phyloP scores from a whole-genome alignment of 1,140 invertebrate species.

The Euborellia annulipes region DNA sequence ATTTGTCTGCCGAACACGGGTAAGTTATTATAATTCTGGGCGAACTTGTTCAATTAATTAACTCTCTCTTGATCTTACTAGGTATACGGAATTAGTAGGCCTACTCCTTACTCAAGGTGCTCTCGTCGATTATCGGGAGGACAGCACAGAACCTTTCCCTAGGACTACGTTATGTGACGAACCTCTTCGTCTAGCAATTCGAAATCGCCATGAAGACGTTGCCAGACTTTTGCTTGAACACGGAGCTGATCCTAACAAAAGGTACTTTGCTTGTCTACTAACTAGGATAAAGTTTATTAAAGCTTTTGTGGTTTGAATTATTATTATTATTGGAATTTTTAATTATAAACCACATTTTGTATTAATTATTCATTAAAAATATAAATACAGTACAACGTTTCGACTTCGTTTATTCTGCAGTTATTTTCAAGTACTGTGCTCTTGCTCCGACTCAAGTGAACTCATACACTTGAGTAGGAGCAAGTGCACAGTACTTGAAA shows the following conservation, averaged over 20 bases:
- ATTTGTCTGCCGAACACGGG: conserved; percentile 73
- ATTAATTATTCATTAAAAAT: too few relatives aligned
- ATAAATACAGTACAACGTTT: too few relatives aligned
- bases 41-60: neutral
- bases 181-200: conserved; percentile 62
- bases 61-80: conserved; percentile 16
- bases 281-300: too few relatives aligned
- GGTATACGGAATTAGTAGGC: conserved; percentile 51
- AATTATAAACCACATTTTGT: too few relatives aligned
- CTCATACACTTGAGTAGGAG: too few relatives aligned
- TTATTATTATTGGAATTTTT: too few relatives aligned
- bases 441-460: too few relatives aligned
- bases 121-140: conserved; percentile 56
- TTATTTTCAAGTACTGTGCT: too few relatives aligned
- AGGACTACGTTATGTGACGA: conserved; percentile 62
- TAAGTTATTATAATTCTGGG: conserved; percentile 26
- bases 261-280: too few relatives aligned
- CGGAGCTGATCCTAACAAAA: conserved; percentile 58
- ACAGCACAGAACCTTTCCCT: conserved; percentile 35
- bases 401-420: too few relatives aligned
- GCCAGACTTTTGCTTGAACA: conserved; percentile 47
- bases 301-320: too few relatives aligned
- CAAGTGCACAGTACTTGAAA: too few relatives aligned
- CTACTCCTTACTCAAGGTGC: conserved; percentile 64
- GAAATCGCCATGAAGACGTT: conserved; percentile 71